phyloP scores from a whole-genome alignment of 1,140 invertebrate genomes.

The Pogonus chalceus region DNA sequence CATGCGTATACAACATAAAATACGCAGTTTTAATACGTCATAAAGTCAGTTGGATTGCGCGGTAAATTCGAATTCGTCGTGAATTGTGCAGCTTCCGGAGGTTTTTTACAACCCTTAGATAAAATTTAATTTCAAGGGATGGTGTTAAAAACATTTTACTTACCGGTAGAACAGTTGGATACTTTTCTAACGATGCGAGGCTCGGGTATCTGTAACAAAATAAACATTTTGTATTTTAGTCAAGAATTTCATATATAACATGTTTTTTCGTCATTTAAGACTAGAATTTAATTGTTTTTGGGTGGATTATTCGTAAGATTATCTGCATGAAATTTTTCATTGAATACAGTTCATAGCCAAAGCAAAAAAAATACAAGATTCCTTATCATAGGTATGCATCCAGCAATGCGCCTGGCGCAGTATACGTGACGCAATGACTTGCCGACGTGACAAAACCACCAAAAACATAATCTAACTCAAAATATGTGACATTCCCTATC shows the following conservation, averaged over 20 bases:
- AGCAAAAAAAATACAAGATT: no score
- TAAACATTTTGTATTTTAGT: no score
- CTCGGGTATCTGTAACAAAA: background rate
- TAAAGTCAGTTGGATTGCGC: background rate
- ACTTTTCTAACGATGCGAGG: background rate
- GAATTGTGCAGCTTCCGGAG: background rate
- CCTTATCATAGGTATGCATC: no score
- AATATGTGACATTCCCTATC: background rate
- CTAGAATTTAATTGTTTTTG: no score
- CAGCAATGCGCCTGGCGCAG: no score
- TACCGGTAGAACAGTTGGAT: background rate
- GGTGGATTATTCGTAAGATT: no score
- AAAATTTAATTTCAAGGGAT: background rate
- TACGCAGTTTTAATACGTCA: background rate
- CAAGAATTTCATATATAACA: no score
- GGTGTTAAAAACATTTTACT: background rate
- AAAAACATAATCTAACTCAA: constrained; percentile 7
- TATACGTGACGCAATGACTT: constrained; percentile 9
- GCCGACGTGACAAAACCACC: constrained; percentile 8
- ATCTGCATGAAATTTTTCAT: no score
- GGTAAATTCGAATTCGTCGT: background rate
- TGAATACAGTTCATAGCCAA: no score
- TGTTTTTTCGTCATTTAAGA: no score
- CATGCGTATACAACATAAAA: background rate
- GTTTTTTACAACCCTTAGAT: constrained; percentile 3